phyloP scores from a whole-genome alignment of 2,797 vertebrate species.

The Coranthus polyacanthus region DNA sequence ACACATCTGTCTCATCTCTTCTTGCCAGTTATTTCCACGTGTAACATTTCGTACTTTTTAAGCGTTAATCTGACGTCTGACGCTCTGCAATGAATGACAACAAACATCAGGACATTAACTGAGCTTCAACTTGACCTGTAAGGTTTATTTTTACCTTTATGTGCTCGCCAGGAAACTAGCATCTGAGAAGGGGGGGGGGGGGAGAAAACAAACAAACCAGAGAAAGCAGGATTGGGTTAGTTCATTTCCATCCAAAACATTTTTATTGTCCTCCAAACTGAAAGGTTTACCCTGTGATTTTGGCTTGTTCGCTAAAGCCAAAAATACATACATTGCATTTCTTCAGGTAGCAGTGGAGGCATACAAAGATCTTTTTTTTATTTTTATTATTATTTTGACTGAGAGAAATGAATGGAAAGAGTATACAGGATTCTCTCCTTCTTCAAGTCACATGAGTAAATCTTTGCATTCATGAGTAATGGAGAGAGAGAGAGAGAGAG shows the following conservation, averaged over 20 bases:
- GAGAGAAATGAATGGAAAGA: constrained; percentile 73
- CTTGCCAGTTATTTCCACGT: too few relatives aligned
- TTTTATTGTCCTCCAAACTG: constrained; percentile 82
- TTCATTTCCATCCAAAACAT: constrained; percentile 83
- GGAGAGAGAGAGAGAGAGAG: constrained; percentile 11
- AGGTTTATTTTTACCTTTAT: too few relatives aligned
- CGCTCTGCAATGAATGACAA: constrained; percentile 16
- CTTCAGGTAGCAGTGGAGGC: constrained; percentile 80
- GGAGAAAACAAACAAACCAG: constrained; percentile 63
- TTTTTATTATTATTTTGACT: constrained; percentile 31
- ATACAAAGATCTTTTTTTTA: constrained; percentile 65
- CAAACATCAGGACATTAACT: too few relatives aligned
- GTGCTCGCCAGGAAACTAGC: too few relatives aligned
- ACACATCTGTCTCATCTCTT: too few relatives aligned
- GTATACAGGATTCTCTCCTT: constrained; percentile 69
- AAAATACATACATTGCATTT: constrained; percentile 81
- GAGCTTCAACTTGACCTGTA: constrained; percentile 50
- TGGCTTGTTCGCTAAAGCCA: constrained; percentile 69
- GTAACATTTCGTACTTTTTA: too few relatives aligned
- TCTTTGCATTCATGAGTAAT: constrained; percentile 79
- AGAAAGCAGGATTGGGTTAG: constrained; percentile 69
- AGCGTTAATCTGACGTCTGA: too few relatives aligned
- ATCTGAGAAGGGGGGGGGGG: constrained; percentile 20
- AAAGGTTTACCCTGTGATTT: constrained; percentile 80
- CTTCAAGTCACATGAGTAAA: constrained; percentile 75